Evolutionary conservation across 2,113 vertebrate species (phyloP).

Genomic region (Megaceryle maxima): DNA sequence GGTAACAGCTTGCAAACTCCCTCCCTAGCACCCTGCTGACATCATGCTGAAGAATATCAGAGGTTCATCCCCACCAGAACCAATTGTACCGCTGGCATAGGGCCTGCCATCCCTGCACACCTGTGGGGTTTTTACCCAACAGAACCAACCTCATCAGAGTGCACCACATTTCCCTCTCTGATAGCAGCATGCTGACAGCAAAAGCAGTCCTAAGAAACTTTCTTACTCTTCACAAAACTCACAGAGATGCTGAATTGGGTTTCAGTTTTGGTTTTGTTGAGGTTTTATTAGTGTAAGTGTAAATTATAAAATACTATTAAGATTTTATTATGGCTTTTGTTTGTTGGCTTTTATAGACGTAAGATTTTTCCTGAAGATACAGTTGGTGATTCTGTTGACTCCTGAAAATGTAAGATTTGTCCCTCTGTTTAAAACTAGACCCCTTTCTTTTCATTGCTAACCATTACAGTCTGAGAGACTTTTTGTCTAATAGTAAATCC

Average conservation of each 20-base stretch:
- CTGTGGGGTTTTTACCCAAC: accelerated
- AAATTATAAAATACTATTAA: background rate
- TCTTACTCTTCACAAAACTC: background rate
- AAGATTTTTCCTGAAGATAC: background rate
- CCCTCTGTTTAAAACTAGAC: background rate
- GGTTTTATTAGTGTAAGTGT: too few species aligned
- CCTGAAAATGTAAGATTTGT: background rate
- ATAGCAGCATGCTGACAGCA: background rate
- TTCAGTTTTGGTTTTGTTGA: too few species aligned
- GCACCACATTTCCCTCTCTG: accelerated
- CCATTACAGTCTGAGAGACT: background rate
- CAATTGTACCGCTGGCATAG: accelerated
- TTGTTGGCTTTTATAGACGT: background rate
- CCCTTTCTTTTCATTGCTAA: background rate
- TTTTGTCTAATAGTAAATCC: background rate
- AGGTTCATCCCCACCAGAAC: background rate
- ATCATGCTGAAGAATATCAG: accelerated
- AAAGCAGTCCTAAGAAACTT: background rate
- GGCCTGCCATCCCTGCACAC: accelerated
- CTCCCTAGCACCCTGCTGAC: background rate
- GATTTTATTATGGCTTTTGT: background rate
- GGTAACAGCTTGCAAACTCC: background rate
- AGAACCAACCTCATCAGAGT: background rate
- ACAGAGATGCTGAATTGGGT: background rate
- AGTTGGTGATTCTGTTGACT: background rate